Base-by-base conservation (phyloP, 2,888 invertebrate species). In the Hofmannophila pseudospretella region DNA sequence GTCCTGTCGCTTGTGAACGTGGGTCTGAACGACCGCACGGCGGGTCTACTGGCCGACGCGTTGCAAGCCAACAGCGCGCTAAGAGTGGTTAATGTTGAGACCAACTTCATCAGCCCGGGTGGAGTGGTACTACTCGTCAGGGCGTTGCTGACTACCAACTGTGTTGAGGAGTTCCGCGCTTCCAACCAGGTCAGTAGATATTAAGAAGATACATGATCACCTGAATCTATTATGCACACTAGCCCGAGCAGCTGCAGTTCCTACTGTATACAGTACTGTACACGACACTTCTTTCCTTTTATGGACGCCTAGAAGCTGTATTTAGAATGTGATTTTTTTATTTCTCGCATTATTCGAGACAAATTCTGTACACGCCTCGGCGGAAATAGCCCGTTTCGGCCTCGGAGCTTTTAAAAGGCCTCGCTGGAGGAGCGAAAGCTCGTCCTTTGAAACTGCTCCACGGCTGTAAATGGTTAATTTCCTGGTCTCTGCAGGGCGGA, bases 91-190 rank as follows among this genome's bases (percentile, higher is more conserved):
- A 96, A 94, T 78, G 93, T 97, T 54, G 98, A 99, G 90, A 98
- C 98, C 60, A 99, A 99, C 90, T 97, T 96, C 88, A 93, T 99
- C 74, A 95, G 94, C 69, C 98, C 98, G 42, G 89, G 92, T 51
- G 92, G 94, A 44, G 90, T 99, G 66, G 94, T 97, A 50, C 91
- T 91, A 75, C 89, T 99, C 50, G 90, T 98, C 43, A 93, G 93
- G 75, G 91, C 97, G 36, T 90, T 99, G 67, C 91, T 98, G 46
- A 91, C 93, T 62, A 94, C 95, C 58, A 94, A 94, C 75, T 90
- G 92, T 44, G 91, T 98, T 32, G 95, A 96, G 82, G 98, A 99
- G 88, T 96, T 99, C 85, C 91, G 98, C 74, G 97, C 97, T 54
- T 94, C 97, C 49, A 99, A 99, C 88, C 99, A 99, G 94, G 98